These are phyloP conservation scores for Rotaria magnacalcarata DNA, from an alignment of 2,888 invertebrate species.

Conservation along the genomic window DNA sequence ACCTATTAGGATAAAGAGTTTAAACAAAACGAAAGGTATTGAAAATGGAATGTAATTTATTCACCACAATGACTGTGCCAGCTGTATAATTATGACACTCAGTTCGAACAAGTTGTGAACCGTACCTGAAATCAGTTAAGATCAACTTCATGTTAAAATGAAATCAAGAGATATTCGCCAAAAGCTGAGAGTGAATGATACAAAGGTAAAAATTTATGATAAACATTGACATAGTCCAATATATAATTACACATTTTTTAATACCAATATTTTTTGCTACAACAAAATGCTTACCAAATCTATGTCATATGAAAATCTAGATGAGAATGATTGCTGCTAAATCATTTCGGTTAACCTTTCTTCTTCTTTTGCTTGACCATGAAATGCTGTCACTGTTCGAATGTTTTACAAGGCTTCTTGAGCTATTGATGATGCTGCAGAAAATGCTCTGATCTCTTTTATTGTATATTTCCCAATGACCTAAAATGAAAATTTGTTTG, in stretches of 20 bases:
- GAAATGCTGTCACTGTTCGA: conserved; percentile 54
- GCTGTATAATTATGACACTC: not conserved
- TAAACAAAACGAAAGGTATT: too few relatives aligned
- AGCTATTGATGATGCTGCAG: conserved; percentile 62
- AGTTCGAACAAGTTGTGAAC: not conserved
- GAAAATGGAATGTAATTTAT: not conserved
- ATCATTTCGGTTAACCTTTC: not conserved
- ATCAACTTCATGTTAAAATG: not conserved
- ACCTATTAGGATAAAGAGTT: not conserved
- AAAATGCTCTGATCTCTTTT: conserved; percentile 64
- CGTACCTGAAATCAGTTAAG: not conserved
- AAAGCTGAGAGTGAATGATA: not conserved
- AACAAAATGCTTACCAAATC: conserved; percentile 19
- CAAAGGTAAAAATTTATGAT: not conserved
- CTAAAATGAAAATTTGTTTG: not conserved
- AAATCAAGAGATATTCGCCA: not conserved
- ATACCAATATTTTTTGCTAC: not conserved
- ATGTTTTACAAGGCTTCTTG: conserved; percentile 59
- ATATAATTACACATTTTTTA: not conserved
- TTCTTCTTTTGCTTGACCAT: conserved; percentile 26
- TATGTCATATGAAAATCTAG: not conserved
- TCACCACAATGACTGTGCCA: not conserved
- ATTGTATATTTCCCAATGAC: conserved; percentile 50
- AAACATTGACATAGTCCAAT: not conserved
- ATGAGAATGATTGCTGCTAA: accelerated